Evolutionary conservation across 1,140 invertebrate genomes (phyloP).

Genomic region (Drosophila ironensis): DNA sequence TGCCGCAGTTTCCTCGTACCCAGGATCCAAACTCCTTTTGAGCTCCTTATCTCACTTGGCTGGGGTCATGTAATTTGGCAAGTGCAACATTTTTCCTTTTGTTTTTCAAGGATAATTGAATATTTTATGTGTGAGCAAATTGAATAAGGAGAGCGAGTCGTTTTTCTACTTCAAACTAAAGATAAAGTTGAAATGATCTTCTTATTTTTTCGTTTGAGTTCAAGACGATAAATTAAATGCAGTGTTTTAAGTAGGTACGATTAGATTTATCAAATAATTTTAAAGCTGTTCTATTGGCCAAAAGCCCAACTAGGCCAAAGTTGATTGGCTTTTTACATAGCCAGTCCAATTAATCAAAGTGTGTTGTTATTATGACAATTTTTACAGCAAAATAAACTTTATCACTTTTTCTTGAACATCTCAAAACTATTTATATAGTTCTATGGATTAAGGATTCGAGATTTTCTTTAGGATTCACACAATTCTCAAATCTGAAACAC

Average conservation of each 20-base stretch:
- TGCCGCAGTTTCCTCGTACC: slow-evolving; percentile 10
- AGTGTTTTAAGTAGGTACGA: neutral
- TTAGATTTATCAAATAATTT: too few species aligned
- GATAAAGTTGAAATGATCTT: slow-evolving; percentile 5
- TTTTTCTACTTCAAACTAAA: neutral
- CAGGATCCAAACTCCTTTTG: slow-evolving; percentile 7
- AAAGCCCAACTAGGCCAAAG: too few species aligned
- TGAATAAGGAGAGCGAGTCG: neutral
- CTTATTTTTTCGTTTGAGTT: neutral
- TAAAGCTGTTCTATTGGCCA: too few species aligned
- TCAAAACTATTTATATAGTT: too few species aligned
- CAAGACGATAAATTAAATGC: neutral
- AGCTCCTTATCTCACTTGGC: slow-evolving; percentile 29
- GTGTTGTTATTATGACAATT: too few species aligned
- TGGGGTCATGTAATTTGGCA: slow-evolving; percentile 58
- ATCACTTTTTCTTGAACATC: too few species aligned
- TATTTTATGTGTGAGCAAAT: slow-evolving; percentile 32
- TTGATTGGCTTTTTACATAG: too few species aligned
- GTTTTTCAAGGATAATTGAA: slow-evolving; percentile 32
- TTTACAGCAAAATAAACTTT: too few species aligned
- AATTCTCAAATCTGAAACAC: too few species aligned
- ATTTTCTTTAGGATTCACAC: too few species aligned
- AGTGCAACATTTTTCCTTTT: slow-evolving; percentile 8
- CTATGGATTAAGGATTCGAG: too few species aligned
- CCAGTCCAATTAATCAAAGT: too few species aligned